phyloP scores from a whole-genome alignment of 2,888 invertebrate species.

The Helicoverpa assulta region DNA sequence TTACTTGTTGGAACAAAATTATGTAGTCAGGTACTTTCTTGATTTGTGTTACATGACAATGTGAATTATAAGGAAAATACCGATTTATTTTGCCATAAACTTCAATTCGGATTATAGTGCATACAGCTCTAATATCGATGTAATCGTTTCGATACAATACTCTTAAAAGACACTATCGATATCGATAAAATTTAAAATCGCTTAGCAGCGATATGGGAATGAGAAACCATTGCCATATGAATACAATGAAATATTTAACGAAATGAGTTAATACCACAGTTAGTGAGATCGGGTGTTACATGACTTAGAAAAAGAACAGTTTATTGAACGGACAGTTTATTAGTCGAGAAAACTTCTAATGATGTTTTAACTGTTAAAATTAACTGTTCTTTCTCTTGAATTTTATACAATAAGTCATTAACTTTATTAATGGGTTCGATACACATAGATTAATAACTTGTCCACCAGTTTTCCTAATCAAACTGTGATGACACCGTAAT shows the following conservation, averaged over 20 bases:
- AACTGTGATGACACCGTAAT: conserved; percentile 2
- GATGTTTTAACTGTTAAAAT: background rate
- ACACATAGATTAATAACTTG: background rate
- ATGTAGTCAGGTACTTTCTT: background rate
- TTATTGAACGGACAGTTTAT: background rate
- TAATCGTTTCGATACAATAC: conserved; percentile 40
- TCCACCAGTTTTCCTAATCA: background rate
- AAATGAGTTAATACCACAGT: conserved; percentile 9
- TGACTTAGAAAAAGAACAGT: conserved; percentile 3
- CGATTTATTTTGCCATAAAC: conserved; percentile 21
- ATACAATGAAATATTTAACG: conserved; percentile 8
- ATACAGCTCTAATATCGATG: conserved; percentile 50
- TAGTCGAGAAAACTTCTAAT: background rate
- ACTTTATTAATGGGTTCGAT: background rate
- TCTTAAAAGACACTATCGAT: conserved; percentile 47
- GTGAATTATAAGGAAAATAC: background rate
- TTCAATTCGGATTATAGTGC: conserved; percentile 45
- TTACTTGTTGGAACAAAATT: conserved; percentile 21
- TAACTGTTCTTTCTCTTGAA: conserved; percentile 13
- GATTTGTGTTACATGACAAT: conserved; percentile 1
- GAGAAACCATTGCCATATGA: conserved; percentile 3
- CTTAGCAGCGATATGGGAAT: conserved; percentile 8
- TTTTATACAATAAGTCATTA: background rate
- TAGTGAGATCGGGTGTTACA: conserved; percentile 30
- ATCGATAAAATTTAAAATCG: conserved; percentile 39